phyloP scores from a whole-genome alignment of 2,797 vertebrate species.

The Lerista edwardsae region DNA sequence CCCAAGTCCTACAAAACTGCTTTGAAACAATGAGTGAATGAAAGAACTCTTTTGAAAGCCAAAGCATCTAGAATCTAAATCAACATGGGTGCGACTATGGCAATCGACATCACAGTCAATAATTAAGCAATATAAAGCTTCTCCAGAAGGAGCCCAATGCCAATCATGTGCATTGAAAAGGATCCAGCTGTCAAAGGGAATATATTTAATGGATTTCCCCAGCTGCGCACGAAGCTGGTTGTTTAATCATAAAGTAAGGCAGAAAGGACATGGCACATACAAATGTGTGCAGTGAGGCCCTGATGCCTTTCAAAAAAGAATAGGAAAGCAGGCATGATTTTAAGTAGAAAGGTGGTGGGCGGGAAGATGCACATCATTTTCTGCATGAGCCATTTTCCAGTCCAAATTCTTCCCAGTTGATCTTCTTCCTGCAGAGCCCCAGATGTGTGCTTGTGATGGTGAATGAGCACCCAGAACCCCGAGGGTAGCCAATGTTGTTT shows the following conservation, averaged over 20 bases:
- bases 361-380: background rate
- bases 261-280: background rate
- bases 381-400: background rate
- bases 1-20: background rate
- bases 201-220: background rate
- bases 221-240: background rate
- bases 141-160: background rate
- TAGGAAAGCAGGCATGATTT: background rate
- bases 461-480: no score
- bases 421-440: background rate
- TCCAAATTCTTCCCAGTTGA: background rate
- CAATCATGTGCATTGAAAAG: background rate
- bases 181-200: background rate
- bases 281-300: background rate
- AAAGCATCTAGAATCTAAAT: background rate
- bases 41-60: background rate
- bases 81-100: background rate
- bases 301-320: no score
- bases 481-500: background rate
- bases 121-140: background rate
- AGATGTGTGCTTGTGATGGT: background rate
- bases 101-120: background rate
- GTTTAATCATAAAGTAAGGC: background rate
- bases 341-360: no score
- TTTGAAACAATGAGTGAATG: no score